Evolutionary conservation across 2,797 vertebrate genomes (phyloP), one percentile per base, ranked within the genome.

Genomic region (Peromyscus attwateri): DNA sequence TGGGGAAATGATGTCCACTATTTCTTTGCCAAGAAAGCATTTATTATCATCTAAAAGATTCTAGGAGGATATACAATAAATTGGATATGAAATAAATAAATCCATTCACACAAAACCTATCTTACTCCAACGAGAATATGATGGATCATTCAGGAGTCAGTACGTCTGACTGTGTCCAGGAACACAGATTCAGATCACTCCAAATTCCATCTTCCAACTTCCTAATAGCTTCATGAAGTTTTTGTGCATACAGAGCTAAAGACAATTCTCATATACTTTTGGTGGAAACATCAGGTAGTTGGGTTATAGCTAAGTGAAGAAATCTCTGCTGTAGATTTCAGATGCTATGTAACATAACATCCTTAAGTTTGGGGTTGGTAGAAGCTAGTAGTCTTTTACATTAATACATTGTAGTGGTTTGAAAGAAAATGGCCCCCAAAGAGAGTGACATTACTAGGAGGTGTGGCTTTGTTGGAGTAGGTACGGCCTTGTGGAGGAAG

Each of bases 11-110:
- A 0, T 64, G 52, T 6, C 17, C 60, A 73, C 3, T 73, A 43
- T 94, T 95, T 82, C 34, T 43, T 95, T 92, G 31, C 49, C 73
- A 52, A 93, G 52, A 1, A 80, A 91, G 62, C 68, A 31, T 43
- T 94, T 70, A 85, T 29, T 60, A 71, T 70, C 14, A 62, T 14
- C n/a, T 92, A 80, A 90, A 93, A 87, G 11, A 31, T 82, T 92
- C 68, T 70, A 60, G 60, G 52, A 91, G 25, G 71, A 75, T 12
- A 27, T 62, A 4, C 6, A 70, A 8, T 85, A 68, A 76, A 17
- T 73, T 88, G 40, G 40, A 14, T n/a, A 14, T 49, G 6, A 31
- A 68, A 68, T n/a, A 25, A 52, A 52, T 87, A 52, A 25, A 70
- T 21, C 17, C 31, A 27, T 10, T 29, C 11, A 27, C 21, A 16